These are phyloP conservation scores for Leucoraja erinaceus DNA, from an alignment of 2,113 vertebrate species.

Conservation along the genomic window DNA sequence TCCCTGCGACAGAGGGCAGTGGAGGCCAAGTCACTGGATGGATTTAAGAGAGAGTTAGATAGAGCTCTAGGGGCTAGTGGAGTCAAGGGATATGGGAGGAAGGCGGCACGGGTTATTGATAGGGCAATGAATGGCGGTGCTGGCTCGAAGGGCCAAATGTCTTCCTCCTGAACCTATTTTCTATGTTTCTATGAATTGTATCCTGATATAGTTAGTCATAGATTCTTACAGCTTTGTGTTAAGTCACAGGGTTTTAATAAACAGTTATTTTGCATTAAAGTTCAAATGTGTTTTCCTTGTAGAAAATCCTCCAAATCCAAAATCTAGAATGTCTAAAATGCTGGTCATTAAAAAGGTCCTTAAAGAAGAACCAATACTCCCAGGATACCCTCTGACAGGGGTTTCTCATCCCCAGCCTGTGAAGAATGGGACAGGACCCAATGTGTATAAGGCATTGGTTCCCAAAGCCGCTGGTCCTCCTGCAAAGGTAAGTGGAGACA, in stretches of 20 bases:
- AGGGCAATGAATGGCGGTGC: no score
- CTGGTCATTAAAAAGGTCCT: slow-evolving; percentile 66
- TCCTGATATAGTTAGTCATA: neutral
- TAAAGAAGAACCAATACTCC: slow-evolving; percentile 60
- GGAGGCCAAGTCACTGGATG: no score
- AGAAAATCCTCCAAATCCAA: slow-evolving; percentile 69
- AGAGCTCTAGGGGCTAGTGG: no score
- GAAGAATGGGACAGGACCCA: slow-evolving; percentile 56
- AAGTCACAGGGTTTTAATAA: neutral
- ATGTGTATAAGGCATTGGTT: slow-evolving; percentile 58
- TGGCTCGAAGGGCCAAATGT: no score
- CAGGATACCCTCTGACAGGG: slow-evolving; percentile 56
- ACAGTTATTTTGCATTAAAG: neutral
- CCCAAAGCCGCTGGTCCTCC: slow-evolving; percentile 57
- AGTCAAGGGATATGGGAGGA: no score
- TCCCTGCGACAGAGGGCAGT: no score
- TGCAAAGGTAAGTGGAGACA: slow-evolving; percentile 55
- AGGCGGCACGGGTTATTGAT: no score
- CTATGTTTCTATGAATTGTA: no score
- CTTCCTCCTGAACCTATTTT: no score
- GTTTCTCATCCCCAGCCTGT: slow-evolving; percentile 51
- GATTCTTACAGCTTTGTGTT: no score
- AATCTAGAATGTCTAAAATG: slow-evolving; percentile 65
- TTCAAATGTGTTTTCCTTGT: slow-evolving; percentile 39
- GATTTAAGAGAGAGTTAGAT: no score